Evolutionary conservation across 1,140 invertebrate species (phyloP).

Genomic region (Drosophila burlai): DNA sequence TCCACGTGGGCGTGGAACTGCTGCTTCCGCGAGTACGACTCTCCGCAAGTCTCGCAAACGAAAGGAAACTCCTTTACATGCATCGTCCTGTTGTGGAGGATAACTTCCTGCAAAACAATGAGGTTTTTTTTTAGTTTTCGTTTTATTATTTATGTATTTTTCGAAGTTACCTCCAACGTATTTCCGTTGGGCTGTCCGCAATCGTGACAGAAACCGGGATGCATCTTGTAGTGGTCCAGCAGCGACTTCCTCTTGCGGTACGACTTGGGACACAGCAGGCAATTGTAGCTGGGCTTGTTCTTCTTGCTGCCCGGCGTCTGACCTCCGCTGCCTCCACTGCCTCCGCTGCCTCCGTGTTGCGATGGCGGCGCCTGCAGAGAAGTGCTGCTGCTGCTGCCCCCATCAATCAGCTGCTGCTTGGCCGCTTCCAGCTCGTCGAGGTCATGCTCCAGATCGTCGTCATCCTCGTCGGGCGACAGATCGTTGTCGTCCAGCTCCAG

Average conservation of each 20-base stretch:
- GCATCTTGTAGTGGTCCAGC: constrained; percentile 83
- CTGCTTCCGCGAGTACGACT: constrained; percentile 82
- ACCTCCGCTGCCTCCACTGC: constrained; percentile 37
- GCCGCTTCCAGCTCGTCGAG: constrained; percentile 77
- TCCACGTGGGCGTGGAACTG: constrained; percentile 84
- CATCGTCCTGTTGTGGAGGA: constrained; percentile 80
- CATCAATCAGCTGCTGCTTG: constrained; percentile 81
- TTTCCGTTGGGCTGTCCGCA: constrained; percentile 82
- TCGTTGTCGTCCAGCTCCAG: constrained; percentile 78
- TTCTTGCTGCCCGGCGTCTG: constrained; percentile 70
- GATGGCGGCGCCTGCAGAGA: constrained; percentile 77
- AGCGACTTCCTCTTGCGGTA: constrained; percentile 82
- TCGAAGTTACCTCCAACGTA: constrained; percentile 68
- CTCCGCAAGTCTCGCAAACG: constrained; percentile 84
- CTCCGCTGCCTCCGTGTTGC: constrained; percentile 36
- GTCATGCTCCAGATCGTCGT: constrained; percentile 76
- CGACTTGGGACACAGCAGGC: constrained; percentile 78
- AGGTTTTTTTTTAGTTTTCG: not conserved
- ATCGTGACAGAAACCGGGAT: constrained; percentile 83
- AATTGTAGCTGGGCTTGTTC: constrained; percentile 82
- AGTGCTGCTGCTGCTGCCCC: constrained; percentile 81
- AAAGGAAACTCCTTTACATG: constrained; percentile 85
- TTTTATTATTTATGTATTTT: not conserved
- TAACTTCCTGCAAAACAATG: constrained; percentile 68
- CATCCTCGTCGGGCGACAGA: constrained; percentile 78